phyloP scores from a whole-genome alignment of 37 sponge, comb jelly and placozoan species.

The Ephydatia muelleri region DNA sequence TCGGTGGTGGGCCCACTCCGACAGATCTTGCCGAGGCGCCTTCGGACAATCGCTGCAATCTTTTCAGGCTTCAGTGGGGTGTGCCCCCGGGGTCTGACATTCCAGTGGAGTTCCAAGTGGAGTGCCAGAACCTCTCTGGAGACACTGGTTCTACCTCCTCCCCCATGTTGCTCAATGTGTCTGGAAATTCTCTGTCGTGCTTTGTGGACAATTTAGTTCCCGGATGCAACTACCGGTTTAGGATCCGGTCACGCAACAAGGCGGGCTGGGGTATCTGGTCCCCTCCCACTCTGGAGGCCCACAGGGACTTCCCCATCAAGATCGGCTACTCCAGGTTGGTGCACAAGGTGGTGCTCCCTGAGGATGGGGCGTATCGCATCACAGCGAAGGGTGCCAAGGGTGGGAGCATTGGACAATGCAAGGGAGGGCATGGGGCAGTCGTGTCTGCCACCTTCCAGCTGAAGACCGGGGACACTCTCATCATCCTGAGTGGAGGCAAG shows the following conservation, averaged over 20 bases:
- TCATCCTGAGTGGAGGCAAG: conserved; percentile 66
- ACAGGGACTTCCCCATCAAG: conserved; percentile 53
- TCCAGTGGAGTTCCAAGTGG: conserved; percentile 42
- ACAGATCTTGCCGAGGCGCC: conserved; percentile 28
- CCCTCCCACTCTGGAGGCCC: conserved; percentile 24
- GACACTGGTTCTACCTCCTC: conserved; percentile 6
- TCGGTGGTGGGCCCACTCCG: conserved; percentile 72
- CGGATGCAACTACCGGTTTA: conserved; percentile 56
- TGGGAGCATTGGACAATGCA: conserved; percentile 40
- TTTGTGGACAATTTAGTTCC: conserved; percentile 47
- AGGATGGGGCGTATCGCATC: conserved; percentile 50
- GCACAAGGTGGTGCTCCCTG: conserved; percentile 48
- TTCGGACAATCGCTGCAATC: conserved; percentile 10
- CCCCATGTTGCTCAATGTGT: conserved; percentile 14
- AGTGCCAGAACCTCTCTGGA: conserved; percentile 48
- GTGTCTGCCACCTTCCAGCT: conserved; percentile 58
- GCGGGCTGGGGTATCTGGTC: conserved; percentile 86
- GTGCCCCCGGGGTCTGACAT: conserved; percentile 11
- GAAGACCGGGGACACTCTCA: conserved; percentile 54
- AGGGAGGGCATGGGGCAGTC: conserved; percentile 67
- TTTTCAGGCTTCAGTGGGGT: conserved; percentile 56
- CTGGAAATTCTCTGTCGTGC: conserved; percentile 36
- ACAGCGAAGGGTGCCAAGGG: conserved; percentile 71
- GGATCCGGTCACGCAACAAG: conserved; percentile 58
- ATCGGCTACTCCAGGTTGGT: conserved; percentile 39